phyloP scores from a whole-genome alignment of 2,113 vertebrate species.

The Phycodurus eques region DNA sequence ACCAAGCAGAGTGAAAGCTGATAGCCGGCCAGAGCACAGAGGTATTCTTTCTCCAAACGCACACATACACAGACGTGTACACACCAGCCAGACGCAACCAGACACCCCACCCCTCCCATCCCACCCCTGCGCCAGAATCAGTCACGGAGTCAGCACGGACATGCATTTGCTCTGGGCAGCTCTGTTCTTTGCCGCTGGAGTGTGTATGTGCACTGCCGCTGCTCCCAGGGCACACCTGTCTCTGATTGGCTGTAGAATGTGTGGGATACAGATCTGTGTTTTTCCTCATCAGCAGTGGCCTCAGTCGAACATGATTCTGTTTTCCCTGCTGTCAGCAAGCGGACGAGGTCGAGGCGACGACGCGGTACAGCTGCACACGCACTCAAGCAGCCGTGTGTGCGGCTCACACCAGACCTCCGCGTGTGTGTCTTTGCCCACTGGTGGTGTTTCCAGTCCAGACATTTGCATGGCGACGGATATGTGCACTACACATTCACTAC shows the following conservation, averaged over 20 bases:
- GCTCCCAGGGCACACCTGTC: slow-evolving; percentile 40
- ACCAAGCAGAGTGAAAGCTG: slow-evolving; percentile 28
- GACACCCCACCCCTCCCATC: slow-evolving; percentile 36
- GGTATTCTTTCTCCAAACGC: slow-evolving; percentile 2
- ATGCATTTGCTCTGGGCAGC: slow-evolving; percentile 27
- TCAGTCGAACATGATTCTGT: slow-evolving; percentile 67
- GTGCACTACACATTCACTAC: background rate
- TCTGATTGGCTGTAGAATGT: slow-evolving; percentile 55
- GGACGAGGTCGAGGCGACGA: slow-evolving; percentile 21
- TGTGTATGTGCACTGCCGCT: slow-evolving; percentile 33
- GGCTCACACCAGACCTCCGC: background rate
- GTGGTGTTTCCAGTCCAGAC: slow-evolving; percentile 30
- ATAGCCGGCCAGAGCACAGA: slow-evolving; percentile 22
- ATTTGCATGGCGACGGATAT: slow-evolving; percentile 1
- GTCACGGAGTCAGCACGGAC: slow-evolving; percentile 23
- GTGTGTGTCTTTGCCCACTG: slow-evolving; percentile 8
- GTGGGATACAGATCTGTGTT: slow-evolving; percentile 59
- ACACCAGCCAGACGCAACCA: slow-evolving; percentile 51
- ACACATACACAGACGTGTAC: slow-evolving; percentile 16
- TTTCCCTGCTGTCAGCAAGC: slow-evolving; percentile 56
- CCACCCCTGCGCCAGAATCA: slow-evolving; percentile 10
- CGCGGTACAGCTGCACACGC: slow-evolving; percentile 46
- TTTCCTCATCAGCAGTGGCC: slow-evolving; percentile 56
- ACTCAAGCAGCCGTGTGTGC: background rate
- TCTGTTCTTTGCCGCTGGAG: slow-evolving; percentile 14